Conservation (phyloP, 2,888 invertebrate genomes). For the Dasysyrphus albostriatus region DNA sequence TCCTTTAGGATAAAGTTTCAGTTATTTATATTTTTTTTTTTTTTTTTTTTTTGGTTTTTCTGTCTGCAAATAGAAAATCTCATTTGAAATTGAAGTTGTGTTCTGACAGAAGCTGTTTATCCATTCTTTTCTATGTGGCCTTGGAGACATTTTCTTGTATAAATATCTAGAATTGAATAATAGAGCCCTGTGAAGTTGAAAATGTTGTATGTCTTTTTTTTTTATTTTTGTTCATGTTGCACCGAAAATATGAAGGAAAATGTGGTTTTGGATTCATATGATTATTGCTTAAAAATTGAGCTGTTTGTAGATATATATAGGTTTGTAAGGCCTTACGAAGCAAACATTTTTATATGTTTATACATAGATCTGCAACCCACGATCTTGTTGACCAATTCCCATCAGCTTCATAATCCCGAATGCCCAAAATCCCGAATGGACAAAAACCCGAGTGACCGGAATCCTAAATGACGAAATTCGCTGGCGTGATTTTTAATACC, state of each 20-base stretch:
- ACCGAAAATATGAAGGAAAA: slow-evolving; percentile 20
- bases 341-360: slow-evolving; percentile 13
- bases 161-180: background rate
- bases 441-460: too few species aligned
- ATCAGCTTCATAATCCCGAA: too few species aligned
- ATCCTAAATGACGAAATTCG: too few species aligned
- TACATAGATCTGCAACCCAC: too few species aligned
- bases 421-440: too few species aligned
- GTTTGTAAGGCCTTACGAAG: background rate
- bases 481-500: too few species aligned
- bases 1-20: slow-evolving; percentile 45
- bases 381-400: too few species aligned
- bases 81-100: slow-evolving; percentile 62
- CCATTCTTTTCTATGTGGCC: slow-evolving; percentile 44
- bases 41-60: slow-evolving; percentile 20
- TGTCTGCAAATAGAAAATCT: slow-evolving; percentile 66
- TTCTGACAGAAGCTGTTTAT: slow-evolving; percentile 59
- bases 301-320: background rate
- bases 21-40: slow-evolving; percentile 6
- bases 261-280: slow-evolving; percentile 22
- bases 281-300: slow-evolving; percentile 3
- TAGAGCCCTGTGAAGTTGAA: slow-evolving; percentile 3
- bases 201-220: slow-evolving; percentile 21
- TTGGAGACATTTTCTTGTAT: slow-evolving; percentile 55
- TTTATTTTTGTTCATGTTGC: slow-evolving; percentile 4